A percentile compares a stretch with the other conserved stretches of the same genome.
These are phyloP conservation scores for Aphelenchoides fujianensis DNA, from an alignment of 1,140 invertebrate genomes.

Conservation along the genomic window DNA sequence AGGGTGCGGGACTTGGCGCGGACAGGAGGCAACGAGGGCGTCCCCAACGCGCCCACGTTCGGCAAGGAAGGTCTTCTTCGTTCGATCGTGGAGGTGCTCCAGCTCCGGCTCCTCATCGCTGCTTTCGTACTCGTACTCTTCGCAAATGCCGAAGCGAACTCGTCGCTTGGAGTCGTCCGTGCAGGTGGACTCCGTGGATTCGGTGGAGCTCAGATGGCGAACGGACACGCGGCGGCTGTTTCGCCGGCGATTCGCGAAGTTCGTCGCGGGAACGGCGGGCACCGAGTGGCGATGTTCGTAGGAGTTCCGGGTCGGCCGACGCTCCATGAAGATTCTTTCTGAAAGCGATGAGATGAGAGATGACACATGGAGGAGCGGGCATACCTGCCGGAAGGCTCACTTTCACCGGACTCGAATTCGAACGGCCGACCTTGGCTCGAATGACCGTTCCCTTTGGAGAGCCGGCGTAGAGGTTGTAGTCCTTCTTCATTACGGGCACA, in stretches of 20 bases:
- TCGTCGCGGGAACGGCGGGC: not conserved
- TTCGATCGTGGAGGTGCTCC: too few species aligned
- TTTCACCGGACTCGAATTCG: conserved; percentile 19
- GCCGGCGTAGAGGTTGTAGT: conserved; percentile 20
- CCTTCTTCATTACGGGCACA: conserved; percentile 30
- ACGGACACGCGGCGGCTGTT: not conserved
- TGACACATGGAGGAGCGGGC: too few species aligned
- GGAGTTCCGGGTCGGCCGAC: too few species aligned
- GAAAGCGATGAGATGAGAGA: too few species aligned
- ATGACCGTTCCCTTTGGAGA: not conserved
- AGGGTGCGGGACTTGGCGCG: too few species aligned
- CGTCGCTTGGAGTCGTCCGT: not conserved
- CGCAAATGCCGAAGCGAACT: not conserved
- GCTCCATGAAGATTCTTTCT: too few species aligned
- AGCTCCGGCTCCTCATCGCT: not conserved
- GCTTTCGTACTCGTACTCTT: not conserved
- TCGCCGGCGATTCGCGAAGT: not conserved
- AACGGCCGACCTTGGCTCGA: not conserved
- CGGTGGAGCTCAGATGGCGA: not conserved
- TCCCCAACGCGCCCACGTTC: too few species aligned
- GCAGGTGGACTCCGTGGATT: not conserved
- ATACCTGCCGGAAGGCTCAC: conserved; percentile 1
- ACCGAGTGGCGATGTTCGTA: not conserved
- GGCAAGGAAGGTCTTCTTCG: not conserved
- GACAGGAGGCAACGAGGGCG: too few species aligned